A percentile compares a stretch with the other conserved stretches of the same genome.
Conservation (phyloP, 1,140 invertebrate species). For the Homarus americanus region DNA sequence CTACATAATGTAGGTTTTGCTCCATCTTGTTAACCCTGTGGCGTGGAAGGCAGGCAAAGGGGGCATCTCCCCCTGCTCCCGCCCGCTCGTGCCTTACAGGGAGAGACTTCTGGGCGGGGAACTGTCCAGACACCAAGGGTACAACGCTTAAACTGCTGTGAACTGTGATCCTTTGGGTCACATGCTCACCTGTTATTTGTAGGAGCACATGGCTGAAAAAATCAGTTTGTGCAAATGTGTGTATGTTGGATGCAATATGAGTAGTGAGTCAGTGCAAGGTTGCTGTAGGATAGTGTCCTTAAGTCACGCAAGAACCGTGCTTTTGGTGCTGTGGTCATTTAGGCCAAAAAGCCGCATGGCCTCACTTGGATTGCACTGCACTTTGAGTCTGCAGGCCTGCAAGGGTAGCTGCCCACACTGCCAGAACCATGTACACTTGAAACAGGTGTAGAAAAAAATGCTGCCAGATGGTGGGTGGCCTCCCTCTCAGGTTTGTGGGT, state of each 20-base stretch:
- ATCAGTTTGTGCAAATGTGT: slow-evolving; percentile 57
- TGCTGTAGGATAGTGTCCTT: slow-evolving; percentile 69
- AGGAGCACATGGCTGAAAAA: slow-evolving; percentile 52
- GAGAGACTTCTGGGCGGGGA: slow-evolving; percentile 67
- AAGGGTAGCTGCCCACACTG: slow-evolving; percentile 48
- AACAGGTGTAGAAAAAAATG: slow-evolving; percentile 18
- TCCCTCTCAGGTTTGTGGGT: slow-evolving; percentile 61
- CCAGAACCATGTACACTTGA: slow-evolving; percentile 13
- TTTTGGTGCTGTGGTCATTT: slow-evolving; percentile 65
- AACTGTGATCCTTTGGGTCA: slow-evolving; percentile 50
- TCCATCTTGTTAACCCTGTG: slow-evolving; percentile 70
- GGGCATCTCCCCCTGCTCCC: slow-evolving; percentile 53
- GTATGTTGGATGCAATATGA: slow-evolving; percentile 60
- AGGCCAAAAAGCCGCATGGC: slow-evolving; percentile 44
- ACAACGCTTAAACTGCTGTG: slow-evolving; percentile 68
- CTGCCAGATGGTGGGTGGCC: slow-evolving; percentile 24
- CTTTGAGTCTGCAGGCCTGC: slow-evolving; percentile 56
- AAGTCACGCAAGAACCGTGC: slow-evolving; percentile 63
- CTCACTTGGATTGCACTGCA: slow-evolving; percentile 69
- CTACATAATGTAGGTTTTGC: slow-evolving; percentile 53
- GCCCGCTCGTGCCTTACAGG: slow-evolving; percentile 69
- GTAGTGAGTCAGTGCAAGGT: slow-evolving; percentile 68
- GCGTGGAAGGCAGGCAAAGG: slow-evolving; percentile 71
- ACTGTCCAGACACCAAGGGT: slow-evolving; percentile 70
- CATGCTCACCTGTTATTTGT: slow-evolving; percentile 68